Evolutionary conservation across 2,888 invertebrate genomes (phyloP).

Genomic region (Gonocerus acuteangulatus): DNA sequence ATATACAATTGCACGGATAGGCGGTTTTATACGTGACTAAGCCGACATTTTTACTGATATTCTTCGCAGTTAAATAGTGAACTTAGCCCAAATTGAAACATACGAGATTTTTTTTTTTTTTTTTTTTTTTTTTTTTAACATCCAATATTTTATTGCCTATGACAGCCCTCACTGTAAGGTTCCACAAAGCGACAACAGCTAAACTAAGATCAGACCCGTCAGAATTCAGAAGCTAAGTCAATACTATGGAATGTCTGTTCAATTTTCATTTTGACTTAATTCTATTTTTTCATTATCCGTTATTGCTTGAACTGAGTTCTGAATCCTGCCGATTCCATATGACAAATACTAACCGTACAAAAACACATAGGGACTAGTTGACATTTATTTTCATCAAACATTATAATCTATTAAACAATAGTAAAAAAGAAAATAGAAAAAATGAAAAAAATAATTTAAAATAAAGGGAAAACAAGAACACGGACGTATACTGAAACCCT

Average conservation of each 20-base stretch:
- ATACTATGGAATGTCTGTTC: too few species aligned
- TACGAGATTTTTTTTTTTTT: background rate
- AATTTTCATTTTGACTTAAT: too few species aligned
- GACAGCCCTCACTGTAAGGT: conserved; percentile 12
- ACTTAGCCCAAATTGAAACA: conserved; percentile 7
- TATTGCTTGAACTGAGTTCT: too few species aligned
- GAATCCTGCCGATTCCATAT: background rate
- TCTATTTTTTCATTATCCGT: too few species aligned
- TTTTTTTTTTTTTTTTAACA: too few species aligned
- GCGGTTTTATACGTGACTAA: conserved; percentile 16
- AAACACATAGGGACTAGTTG: conserved; percentile 22
- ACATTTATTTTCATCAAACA: conserved; percentile 1
- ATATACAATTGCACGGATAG: conserved; percentile 18
- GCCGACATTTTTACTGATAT: background rate
- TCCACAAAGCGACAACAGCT: conserved; percentile 9
- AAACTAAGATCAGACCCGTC: background rate
- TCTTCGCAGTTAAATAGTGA: background rate
- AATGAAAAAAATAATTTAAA: conserved; percentile 9
- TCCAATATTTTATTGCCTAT: conserved; percentile 23
- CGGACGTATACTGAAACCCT: conserved; percentile 14
- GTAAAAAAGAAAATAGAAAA: too few species aligned
- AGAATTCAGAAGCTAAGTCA: background rate
- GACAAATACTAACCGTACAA: conserved; percentile 22
- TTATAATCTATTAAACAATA: background rate
- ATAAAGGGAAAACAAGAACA: conserved; percentile 7